Base-by-base conservation (phyloP, 2,113 vertebrate genomes). In the Lontra canadensis region DNA sequence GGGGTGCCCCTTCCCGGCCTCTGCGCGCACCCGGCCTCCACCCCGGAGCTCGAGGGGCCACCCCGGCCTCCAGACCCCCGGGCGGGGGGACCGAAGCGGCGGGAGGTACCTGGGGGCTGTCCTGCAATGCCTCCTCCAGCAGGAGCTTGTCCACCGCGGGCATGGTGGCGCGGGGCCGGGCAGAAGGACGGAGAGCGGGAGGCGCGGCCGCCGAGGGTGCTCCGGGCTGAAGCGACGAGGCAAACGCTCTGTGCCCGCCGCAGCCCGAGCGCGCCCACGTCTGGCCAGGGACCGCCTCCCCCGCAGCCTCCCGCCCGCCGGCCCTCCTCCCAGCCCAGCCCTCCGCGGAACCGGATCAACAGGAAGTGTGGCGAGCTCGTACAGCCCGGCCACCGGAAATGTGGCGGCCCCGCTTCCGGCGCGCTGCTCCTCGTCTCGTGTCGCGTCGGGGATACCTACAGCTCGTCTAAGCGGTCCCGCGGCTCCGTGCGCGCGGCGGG, bases 141-240 rank as follows among this genome's bases (percentile, higher is more conserved):
- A 99, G 99, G 96, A 99, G 99, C 97, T 99, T 99, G 97, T 99
- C 99, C 93, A 99, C 99, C 98, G 99, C 99, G 88, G 99, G 99
- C 99, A 99, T 99, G 98, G 99, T 98, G 99, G 86, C 44, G 96
- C 26, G 80, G 49, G 55, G 90, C 52, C 34, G 76, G 61, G 7
- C 44, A 20, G 13, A 47, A 57, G 34, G 92, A 71, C 20, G 31
- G 79, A 52, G 6, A 86, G 52, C 55, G 14, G 81, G 92, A 91
- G 21, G 4, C 31, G 57, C 93, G 93, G 96, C 49, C 94, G 95
- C 96, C 90, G 71, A 97, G 91, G 78, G 79, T 82, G 97, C 98
- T 97, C 96, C 55, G 73, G 74, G 63, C 0, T 95, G 71, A 0
- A 91, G 95, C n/a, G 44, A 98, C 97, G 71, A 98, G 94, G 67